Evolutionary conservation across 1,140 invertebrate genomes (phyloP).

Genomic region (Bombus fervidus): DNA sequence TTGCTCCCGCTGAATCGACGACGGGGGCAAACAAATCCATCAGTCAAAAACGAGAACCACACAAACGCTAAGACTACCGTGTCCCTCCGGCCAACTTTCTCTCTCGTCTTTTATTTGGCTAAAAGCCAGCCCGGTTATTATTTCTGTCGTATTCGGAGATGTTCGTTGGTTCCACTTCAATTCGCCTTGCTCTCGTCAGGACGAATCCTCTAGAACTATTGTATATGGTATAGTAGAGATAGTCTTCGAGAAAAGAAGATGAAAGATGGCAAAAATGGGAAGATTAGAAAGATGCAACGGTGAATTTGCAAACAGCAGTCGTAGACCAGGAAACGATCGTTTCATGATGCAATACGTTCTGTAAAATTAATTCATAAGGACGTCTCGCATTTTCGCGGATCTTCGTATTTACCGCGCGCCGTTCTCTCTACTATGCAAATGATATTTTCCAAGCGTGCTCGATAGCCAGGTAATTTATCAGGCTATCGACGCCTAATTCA

Average conservation of each 20-base stretch:
- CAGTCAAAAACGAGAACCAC: conserved; percentile 59
- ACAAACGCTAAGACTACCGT: background rate
- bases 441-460: conserved; percentile 19
- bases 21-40: conserved; percentile 70
- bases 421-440: conserved; percentile 28
- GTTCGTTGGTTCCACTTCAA: conserved; percentile 24
- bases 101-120: conserved; percentile 66
- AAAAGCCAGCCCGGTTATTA: conserved; percentile 74
- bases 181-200: background rate
- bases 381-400: background rate
- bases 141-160: conserved; percentile 69
- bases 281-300: too few relatives aligned
- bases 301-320: background rate
- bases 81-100: background rate
- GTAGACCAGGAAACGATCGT: background rate
- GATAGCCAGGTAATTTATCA: conserved; percentile 19
- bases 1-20: conserved; percentile 62
- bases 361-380: background rate
- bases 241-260: background rate
- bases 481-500: background rate
- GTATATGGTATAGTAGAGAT: background rate
- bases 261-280: background rate
- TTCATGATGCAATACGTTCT: background rate
- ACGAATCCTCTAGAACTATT: background rate
- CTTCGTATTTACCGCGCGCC: background rate